Evolutionary conservation across 2,113 vertebrate species (phyloP).

Genomic region (Crotalus helleri): DNA sequence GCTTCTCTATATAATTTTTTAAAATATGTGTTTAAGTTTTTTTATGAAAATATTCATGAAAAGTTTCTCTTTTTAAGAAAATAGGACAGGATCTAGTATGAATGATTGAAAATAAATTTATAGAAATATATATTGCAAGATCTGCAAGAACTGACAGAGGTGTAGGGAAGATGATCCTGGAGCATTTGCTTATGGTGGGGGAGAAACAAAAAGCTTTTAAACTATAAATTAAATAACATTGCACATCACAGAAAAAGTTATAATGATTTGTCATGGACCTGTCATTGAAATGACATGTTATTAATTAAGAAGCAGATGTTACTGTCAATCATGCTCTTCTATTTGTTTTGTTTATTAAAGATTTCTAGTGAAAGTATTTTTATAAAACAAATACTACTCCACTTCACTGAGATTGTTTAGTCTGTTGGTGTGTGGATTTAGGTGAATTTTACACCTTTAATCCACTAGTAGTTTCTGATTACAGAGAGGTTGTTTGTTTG

Average conservation of each 20-base stretch:
- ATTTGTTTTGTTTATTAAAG: conserved; percentile 70
- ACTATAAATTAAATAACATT: neutral
- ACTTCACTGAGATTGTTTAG: conserved; percentile 86
- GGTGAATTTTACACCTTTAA: conserved; percentile 83
- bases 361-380: conserved; percentile 75
- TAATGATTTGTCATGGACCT: conserved; percentile 68
- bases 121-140: neutral
- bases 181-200: neutral
- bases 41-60: neutral
- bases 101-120: neutral
- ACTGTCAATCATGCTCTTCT: conserved; percentile 63
- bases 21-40: neutral
- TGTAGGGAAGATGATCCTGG: neutral
- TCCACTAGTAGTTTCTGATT: conserved; percentile 89
- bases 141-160: neutral
- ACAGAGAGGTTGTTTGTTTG: conserved; percentile 69
- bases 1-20: neutral
- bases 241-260: conserved; percentile 17
- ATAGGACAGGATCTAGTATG: neutral
- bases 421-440: conserved; percentile 78
- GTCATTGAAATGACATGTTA: conserved; percentile 66
- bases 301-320: conserved; percentile 75
- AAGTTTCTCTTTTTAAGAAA: neutral
- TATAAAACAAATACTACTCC: conserved; percentile 76
- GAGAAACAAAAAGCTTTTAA: neutral